Percentiles rank a stretch among this genome's conserved stretches.
These are phyloP conservation scores for Lithodes maja DNA, from an alignment of 2,888 invertebrate genomes.

Conservation along the genomic window DNA sequence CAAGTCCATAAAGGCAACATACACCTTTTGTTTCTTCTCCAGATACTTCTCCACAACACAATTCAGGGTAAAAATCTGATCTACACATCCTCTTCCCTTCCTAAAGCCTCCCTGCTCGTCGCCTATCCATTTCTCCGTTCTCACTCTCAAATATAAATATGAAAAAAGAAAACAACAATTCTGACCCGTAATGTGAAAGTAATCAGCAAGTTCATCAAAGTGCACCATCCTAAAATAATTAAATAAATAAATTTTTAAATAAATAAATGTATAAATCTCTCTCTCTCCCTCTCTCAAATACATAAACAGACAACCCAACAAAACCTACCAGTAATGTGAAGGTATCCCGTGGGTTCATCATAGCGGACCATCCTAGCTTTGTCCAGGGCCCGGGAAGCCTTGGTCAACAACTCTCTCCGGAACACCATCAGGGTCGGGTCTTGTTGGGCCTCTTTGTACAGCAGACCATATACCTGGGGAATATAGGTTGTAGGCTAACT, in stretches of 20 bases:
- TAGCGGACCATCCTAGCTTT: constrained; percentile 96
- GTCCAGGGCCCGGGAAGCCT: constrained; percentile 90
- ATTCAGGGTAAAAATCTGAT: no score
- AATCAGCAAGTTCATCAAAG: no score
- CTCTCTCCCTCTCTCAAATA: not conserved
- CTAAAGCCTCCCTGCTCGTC: no score
- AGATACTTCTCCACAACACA: no score
- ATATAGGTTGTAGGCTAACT: not conserved
- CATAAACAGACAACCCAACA: no score
- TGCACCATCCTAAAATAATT: not conserved
- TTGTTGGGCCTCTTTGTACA: constrained; percentile 79
- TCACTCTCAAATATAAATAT: no score
- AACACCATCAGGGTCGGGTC: constrained; percentile 88
- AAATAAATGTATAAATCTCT: not conserved
- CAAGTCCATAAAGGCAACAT: no score
- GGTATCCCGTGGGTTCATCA: constrained; percentile 87
- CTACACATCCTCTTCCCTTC: no score
- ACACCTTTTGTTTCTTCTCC: no score
- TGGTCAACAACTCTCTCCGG: constrained; percentile 85
- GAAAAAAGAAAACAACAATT: no score
- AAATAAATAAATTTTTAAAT: not conserved
- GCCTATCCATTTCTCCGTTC: no score
- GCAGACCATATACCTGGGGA: constrained; percentile 80
- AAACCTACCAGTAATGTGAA: constrained; percentile 76
- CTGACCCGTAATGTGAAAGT: no score